These are phyloP conservation scores for Leptopilina drosophilae DNA, from an alignment of 2,888 invertebrate genomes.

Conservation along the genomic window DNA sequence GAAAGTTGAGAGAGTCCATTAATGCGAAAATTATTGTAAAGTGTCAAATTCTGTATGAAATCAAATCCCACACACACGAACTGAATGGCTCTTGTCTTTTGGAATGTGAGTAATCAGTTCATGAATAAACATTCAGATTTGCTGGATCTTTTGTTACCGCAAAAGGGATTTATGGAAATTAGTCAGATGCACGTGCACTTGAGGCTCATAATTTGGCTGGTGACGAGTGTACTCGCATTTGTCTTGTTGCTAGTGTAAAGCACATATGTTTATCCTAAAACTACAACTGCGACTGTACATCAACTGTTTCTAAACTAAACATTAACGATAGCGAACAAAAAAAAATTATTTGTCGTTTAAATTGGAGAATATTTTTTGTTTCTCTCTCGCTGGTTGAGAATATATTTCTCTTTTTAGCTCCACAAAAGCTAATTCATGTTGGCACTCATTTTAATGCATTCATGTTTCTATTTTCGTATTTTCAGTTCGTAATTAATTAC, in stretches of 20 bases:
- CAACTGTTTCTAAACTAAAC: no score
- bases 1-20: background rate
- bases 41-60: background rate
- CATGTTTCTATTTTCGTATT: background rate
- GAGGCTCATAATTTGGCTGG: conserved; percentile 25
- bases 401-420: no score
- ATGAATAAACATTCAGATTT: conserved; percentile 28
- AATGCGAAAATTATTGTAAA: background rate
- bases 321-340: no score
- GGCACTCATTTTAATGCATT: background rate
- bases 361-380: background rate
- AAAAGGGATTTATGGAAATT: conserved; percentile 26
- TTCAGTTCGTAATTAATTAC: background rate
- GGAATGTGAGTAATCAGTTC: conserved; percentile 17
- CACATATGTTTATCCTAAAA: background rate
- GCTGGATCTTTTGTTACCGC: conserved; percentile 7
- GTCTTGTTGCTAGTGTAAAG: conserved; percentile 8
- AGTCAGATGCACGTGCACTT: conserved; percentile 33
- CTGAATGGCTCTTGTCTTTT: conserved; percentile 1
- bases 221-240: conserved; percentile 10
- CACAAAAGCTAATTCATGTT: background rate
- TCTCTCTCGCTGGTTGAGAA: background rate
- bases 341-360: background rate
- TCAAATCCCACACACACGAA: background rate
- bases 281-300: background rate